A percentile compares a stretch with the other conserved stretches of the same genome.
Evolutionary conservation across 2,888 invertebrate species (phyloP).

Genomic region (Nyleta sp.): DNA sequence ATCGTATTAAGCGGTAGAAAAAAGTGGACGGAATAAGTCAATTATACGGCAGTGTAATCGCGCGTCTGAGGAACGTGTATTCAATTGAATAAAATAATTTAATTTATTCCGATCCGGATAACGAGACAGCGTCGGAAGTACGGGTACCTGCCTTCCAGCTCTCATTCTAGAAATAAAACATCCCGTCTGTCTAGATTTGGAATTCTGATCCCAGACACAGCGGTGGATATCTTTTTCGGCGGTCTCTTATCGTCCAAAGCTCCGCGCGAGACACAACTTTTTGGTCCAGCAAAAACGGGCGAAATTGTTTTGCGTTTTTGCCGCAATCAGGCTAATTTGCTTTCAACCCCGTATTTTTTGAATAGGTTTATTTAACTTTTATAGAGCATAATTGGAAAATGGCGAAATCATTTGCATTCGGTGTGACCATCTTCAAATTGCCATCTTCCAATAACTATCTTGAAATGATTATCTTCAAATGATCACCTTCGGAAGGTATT

Average conservation of each 20-base stretch:
- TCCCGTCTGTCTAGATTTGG: conserved; percentile 46
- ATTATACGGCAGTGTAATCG: conserved; percentile 24
- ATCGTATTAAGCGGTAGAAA: no score
- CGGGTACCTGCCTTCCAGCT: conserved; percentile 39
- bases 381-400: no score
- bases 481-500: no score
- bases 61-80: conserved; percentile 21
- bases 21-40: no score
- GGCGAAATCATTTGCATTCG: neutral
- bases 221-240: conserved; percentile 63
- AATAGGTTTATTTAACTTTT: no score
- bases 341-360: conserved; percentile 9
- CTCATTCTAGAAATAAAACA: conserved; percentile 50
- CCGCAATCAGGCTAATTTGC: neutral
- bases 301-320: conserved; percentile 26
- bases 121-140: conserved; percentile 44
- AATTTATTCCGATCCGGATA: conserved; percentile 44
- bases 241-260: conserved; percentile 68
- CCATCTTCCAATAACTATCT: no score
- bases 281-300: conserved; percentile 34
- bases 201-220: conserved; percentile 63
- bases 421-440: no score
- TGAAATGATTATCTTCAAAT: no score
- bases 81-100: conserved; percentile 48
- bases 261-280: conserved; percentile 58